A percentile compares a stretch with the other conserved stretches of the same genome.
phyloP scores from a whole-genome alignment of 2,113 vertebrate species.

The Mustela nigripes region DNA sequence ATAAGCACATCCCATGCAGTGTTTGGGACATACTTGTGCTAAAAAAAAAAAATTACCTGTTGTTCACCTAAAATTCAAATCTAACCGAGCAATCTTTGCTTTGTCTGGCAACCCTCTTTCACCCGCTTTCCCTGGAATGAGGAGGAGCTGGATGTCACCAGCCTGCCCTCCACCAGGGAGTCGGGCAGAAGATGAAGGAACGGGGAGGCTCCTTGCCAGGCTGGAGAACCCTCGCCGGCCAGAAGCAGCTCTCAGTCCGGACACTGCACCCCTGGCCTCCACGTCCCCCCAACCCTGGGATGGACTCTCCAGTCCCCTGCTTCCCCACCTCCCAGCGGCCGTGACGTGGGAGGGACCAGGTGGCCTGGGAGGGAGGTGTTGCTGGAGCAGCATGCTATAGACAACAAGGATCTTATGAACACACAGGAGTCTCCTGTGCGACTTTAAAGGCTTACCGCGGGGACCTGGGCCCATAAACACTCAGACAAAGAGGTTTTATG shows the following conservation, averaged over 20 bases:
- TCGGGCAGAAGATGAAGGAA: neutral
- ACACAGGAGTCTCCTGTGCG: neutral
- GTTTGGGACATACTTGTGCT: neutral
- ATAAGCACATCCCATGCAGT: neutral
- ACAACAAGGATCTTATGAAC: neutral
- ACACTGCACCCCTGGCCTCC: too few species aligned
- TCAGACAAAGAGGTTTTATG: slow-evolving; percentile 10
- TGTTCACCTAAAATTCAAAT: neutral
- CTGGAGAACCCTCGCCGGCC: fast-evolving
- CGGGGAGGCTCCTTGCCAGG: neutral
- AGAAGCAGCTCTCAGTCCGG: neutral
- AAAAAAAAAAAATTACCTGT: neutral
- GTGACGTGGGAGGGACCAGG: neutral
- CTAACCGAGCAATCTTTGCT: neutral
- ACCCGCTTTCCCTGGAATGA: neutral
- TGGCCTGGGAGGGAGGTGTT: neutral
- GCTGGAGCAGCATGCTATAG: neutral
- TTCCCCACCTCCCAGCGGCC: neutral
- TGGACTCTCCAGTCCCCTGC: neutral
- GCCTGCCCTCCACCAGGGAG: neutral
- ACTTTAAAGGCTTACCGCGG: neutral
- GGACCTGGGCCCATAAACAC: slow-evolving; percentile 26
- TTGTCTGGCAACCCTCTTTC: neutral
- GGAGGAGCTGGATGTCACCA: neutral
- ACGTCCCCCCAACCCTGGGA: neutral